Conservation (phyloP, 2,113 vertebrate genomes). For the Phalacrocorax carbo region DNA sequence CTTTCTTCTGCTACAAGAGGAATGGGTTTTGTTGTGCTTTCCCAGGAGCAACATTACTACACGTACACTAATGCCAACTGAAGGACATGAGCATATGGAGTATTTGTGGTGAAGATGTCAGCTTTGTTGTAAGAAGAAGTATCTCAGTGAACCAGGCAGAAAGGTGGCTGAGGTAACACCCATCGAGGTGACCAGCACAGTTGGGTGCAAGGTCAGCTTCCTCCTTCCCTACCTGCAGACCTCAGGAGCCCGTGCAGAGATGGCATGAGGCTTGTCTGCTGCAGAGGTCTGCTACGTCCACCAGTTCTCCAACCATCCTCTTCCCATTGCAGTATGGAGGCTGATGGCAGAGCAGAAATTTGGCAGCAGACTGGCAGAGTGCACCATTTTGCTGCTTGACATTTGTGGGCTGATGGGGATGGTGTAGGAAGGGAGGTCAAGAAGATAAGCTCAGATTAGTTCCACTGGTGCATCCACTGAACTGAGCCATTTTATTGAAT, state of each 20-base stretch:
- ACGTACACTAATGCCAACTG: accelerated
- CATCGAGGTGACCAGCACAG: background rate
- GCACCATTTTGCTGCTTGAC: background rate
- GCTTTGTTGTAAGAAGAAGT: background rate
- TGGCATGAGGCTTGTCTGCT: background rate
- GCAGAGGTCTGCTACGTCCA: background rate
- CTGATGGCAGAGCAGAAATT: background rate
- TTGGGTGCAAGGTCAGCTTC: background rate
- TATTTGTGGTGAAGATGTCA: background rate
- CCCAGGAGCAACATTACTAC: accelerated
- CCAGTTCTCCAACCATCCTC: too few species aligned
- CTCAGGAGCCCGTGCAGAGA: background rate
- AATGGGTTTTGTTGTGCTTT: background rate
- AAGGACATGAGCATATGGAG: background rate
- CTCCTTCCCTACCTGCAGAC: background rate
- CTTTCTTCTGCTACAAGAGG: background rate
- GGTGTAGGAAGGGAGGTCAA: background rate
- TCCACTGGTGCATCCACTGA: background rate
- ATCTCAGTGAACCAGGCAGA: background rate
- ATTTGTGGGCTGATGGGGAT: accelerated
- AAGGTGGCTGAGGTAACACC: background rate
- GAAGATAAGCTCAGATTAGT: background rate
- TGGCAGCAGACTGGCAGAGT: background rate
- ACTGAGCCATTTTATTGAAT: background rate
- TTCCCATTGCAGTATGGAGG: background rate